phyloP scores from a whole-genome alignment of 1,140 invertebrate genomes.

The Temnothorax longispinosus region DNA sequence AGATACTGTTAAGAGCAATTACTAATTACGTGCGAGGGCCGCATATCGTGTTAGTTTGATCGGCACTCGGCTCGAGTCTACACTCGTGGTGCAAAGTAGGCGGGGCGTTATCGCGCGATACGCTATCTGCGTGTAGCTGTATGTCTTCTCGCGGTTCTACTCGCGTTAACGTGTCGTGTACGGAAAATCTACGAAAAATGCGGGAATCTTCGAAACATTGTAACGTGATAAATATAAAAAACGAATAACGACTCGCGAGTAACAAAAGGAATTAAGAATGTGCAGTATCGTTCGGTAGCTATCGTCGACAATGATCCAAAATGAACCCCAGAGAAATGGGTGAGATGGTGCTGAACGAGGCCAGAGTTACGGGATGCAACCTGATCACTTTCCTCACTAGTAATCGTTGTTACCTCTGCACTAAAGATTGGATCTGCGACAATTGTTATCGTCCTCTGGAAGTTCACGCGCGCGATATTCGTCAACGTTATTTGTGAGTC shows the following conservation, averaged over 20 bases:
- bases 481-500: constrained; percentile 77
- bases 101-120: constrained; percentile 75
- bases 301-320: constrained; percentile 61
- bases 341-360: constrained; percentile 75
- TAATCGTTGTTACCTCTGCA: constrained; percentile 81
- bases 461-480: constrained; percentile 59
- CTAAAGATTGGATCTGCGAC: constrained; percentile 82
- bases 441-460: constrained; percentile 77
- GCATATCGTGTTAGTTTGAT: constrained; percentile 42
- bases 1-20: constrained; percentile 40
- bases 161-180: constrained; percentile 39
- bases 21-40: constrained; percentile 36
- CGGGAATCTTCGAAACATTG: not conserved
- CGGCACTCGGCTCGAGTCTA: constrained; percentile 30
- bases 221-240: not conserved
- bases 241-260: not conserved
- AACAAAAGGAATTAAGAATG: constrained; percentile 32
- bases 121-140: constrained; percentile 63
- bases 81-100: constrained; percentile 6
- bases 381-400: constrained; percentile 83
- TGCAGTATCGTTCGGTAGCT: not conserved
- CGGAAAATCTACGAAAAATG: constrained; percentile 30
- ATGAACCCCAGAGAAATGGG: constrained; percentile 78
- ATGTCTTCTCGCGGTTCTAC: constrained; percentile 52
- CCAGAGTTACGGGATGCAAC: constrained; percentile 79